Evolutionary conservation across 2,113 vertebrate genomes (phyloP), one percentile per base, ranked within the genome.

Genomic region (Alectura lathami): DNA sequence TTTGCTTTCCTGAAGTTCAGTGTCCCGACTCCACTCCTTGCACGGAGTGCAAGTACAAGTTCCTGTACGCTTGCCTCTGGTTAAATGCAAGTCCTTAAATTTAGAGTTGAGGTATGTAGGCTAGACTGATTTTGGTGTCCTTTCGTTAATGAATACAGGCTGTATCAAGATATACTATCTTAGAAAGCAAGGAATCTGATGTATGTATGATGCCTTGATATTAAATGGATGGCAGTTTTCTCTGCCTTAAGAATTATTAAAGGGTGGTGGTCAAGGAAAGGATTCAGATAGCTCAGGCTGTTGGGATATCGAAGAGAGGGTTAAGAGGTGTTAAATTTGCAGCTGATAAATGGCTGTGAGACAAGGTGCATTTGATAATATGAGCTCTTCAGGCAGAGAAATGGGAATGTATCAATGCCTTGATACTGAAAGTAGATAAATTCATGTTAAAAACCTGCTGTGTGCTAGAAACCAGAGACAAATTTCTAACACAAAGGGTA

Each of bases 141-240:
- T 42, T 64, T 9, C 5, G 6, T n/a, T 66, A 22, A 11, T 68
- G 45, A 13, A 17, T 53, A 23, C n/a, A 34, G 69, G 14, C 30
- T 62, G 12, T 32, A 42, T 20, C 23, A 23, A 56, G 38, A 24
- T 4, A 0, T 53, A 11, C 6, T 11, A 4, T 50, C 29, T 14
- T 64, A 7, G 38, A 73, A n/a, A 51, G 24, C 20, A 54, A 36
- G 21, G 38, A 54, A 23, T 56, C 29, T 42, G 13, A 20, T 27
- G 3, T 34, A 9, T 30, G 2, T 73, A 8, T 29, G 9, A 5
- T 45, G n/a, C 9, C 13, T 51, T 72, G 12, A 45, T 69, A 0
- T 72, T 18, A 80, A 51, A 64, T 8, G 13, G 14, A 21, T 40
- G 13, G 15, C 38, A 30, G 6, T 53, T 66, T 72, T 40, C 45